These are phyloP conservation scores for Malacoraja senta DNA, from an alignment of 2,797 vertebrate genomes.

Conservation along the genomic window DNA sequence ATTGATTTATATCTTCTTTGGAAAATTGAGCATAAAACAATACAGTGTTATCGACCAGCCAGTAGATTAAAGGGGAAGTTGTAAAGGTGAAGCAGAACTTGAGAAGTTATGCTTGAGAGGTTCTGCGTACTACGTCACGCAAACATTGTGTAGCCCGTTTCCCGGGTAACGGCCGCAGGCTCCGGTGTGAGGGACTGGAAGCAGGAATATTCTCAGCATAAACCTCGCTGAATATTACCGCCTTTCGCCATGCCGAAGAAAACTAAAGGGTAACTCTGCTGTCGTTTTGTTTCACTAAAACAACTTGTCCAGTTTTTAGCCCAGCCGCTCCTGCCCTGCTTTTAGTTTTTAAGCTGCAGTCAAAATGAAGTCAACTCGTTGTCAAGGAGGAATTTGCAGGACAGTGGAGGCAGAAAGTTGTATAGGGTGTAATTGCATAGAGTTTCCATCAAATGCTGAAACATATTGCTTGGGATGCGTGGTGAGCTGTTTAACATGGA, in stretches of 20 bases:
- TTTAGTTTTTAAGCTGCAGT: neutral
- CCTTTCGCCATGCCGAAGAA: slow-evolving; percentile 53
- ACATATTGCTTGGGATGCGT: neutral
- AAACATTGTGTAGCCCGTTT: neutral
- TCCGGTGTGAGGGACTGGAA: slow-evolving; percentile 39
- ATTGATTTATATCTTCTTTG: too few species aligned
- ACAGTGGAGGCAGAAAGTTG: neutral
- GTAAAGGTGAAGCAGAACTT: too few species aligned
- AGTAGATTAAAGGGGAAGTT: too few species aligned
- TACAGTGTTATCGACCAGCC: neutral
- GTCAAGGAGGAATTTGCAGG: neutral
- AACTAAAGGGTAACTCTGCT: slow-evolving; percentile 46
- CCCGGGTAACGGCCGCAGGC: slow-evolving; percentile 40
- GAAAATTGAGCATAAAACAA: too few species aligned
- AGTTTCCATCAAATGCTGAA: neutral
- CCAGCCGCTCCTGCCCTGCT: neutral
- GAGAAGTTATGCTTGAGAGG: neutral
- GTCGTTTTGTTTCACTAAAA: neutral
- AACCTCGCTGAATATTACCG: neutral
- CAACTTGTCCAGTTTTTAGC: neutral
- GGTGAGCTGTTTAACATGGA: neutral
- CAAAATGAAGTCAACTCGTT: neutral
- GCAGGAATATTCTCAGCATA: neutral
- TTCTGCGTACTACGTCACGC: neutral
- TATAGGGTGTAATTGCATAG: neutral